These are phyloP conservation scores for Akabosia matsudoensis DNA, from an alignment of 1,140 invertebrate genomes.

Conservation along the genomic window DNA sequence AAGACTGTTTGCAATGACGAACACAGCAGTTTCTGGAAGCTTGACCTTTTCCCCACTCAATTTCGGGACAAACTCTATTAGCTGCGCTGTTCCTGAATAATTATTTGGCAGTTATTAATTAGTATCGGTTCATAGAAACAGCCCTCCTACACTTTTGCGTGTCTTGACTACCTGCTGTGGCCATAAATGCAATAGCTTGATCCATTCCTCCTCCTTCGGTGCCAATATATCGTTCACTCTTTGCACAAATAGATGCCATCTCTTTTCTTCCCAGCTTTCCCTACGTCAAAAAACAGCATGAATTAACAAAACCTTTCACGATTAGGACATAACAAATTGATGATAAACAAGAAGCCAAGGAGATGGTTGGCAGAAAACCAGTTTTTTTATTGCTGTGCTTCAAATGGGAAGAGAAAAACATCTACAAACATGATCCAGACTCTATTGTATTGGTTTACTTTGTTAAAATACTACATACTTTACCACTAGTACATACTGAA, in stretches of 20 bases:
- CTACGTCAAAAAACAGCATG: constrained; percentile 47
- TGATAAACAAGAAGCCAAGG: background rate
- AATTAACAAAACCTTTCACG: too few relatives aligned
- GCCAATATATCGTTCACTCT: constrained; percentile 87
- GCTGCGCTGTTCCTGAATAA: constrained; percentile 69
- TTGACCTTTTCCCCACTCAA: constrained; percentile 71
- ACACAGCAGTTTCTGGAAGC: constrained; percentile 75
- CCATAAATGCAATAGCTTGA: constrained; percentile 95
- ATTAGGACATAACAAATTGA: background rate
- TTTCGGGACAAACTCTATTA: constrained; percentile 88
- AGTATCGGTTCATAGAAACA: too few relatives aligned
- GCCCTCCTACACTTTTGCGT: constrained; percentile 7
- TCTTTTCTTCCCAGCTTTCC: constrained; percentile 64
- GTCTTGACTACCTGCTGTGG: constrained; percentile 64
- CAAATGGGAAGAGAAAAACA: too few relatives aligned
- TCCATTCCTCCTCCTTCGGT: constrained; percentile 98
- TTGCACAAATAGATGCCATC: constrained; percentile 81
- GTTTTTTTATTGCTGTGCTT: too few relatives aligned
- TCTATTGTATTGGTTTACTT: too few relatives aligned
- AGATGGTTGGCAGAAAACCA: background rate
- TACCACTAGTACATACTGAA: too few relatives aligned
- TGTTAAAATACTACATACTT: too few relatives aligned
- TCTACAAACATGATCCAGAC: too few relatives aligned
- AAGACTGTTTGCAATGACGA: constrained; percentile 91
- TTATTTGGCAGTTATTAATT: constrained; percentile 1